These are phyloP conservation scores for Sepioteuthis lessoniana DNA, from an alignment of 2,888 invertebrate genomes.

Conservation along the genomic window DNA sequence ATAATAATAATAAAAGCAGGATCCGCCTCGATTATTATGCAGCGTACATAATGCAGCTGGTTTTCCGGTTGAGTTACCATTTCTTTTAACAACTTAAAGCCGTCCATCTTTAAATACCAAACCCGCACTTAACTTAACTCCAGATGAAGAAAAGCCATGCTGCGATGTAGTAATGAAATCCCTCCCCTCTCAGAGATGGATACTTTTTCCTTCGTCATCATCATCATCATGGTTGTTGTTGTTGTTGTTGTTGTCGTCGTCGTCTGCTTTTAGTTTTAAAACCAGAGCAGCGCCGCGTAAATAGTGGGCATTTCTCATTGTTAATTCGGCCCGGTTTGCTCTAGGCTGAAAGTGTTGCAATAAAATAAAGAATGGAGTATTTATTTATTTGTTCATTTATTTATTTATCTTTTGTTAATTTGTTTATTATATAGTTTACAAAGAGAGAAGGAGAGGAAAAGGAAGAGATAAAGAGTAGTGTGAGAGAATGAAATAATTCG, in stretches of 20 bases:
- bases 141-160: neutral
- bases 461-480: neutral
- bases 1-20: neutral
- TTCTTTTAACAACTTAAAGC: slow-evolving; percentile 33
- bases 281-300: neutral
- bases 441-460: neutral
- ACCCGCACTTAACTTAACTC: slow-evolving; percentile 8
- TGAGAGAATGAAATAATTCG: neutral
- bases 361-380: neutral
- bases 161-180: neutral
- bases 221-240: neutral
- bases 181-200: neutral
- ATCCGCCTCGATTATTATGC: slow-evolving; percentile 4
- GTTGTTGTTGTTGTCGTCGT: neutral
- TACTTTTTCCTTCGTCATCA: neutral
- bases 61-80: neutral
- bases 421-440: neutral
- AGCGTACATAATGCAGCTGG: slow-evolving; percentile 18
- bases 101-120: slow-evolving; percentile 23
- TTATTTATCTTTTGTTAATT: too few relatives aligned
- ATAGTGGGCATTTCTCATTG: neutral
- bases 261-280: neutral
- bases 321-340: neutral
- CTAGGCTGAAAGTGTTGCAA: neutral
- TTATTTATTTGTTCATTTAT: too few relatives aligned